Conservation (phyloP, 1,140 invertebrate species). For the Eumaeus atala region DNA sequence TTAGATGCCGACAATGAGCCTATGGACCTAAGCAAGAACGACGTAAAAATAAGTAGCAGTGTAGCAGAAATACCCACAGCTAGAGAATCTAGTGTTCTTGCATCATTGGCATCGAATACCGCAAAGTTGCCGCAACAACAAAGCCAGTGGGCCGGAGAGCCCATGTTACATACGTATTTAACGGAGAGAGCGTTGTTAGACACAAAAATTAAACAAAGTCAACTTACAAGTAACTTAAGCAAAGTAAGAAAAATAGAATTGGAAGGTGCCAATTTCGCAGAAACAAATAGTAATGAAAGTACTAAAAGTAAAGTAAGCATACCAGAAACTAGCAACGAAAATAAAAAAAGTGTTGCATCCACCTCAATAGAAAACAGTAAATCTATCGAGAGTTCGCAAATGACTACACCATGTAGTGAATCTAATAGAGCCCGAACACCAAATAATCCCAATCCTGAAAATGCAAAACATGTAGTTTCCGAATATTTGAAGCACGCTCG, state of each 20-base stretch:
- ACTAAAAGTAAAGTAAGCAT: constrained; percentile 14
- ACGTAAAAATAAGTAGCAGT: constrained; percentile 41
- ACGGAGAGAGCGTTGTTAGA: constrained; percentile 84
- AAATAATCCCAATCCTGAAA: constrained; percentile 57
- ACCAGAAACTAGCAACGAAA: not conserved
- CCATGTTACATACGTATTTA: constrained; percentile 83
- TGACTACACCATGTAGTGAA: constrained; percentile 19
- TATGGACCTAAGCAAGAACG: constrained; percentile 76
- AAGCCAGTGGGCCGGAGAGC: constrained; percentile 75
- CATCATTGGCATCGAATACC: constrained; percentile 79
- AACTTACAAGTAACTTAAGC: constrained; percentile 51
- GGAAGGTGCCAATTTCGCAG: constrained; percentile 37
- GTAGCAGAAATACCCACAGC: constrained; percentile 76
- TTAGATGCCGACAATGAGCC: constrained; percentile 67
- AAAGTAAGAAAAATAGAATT: constrained; percentile 55
- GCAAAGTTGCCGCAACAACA: constrained; percentile 76
- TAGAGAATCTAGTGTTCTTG: constrained; percentile 77
- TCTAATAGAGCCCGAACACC: constrained; percentile 33
- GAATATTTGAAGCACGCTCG: constrained; percentile 77
- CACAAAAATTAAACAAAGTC: constrained; percentile 82
- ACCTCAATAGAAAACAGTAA: not conserved
- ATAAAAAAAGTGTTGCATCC: not conserved
- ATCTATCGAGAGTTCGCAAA: not conserved
- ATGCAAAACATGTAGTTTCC: constrained; percentile 77
- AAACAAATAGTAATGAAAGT: constrained; percentile 34